Evolutionary conservation across 2,888 invertebrate species (phyloP).

Genomic region (Eubasilissa splendida): DNA sequence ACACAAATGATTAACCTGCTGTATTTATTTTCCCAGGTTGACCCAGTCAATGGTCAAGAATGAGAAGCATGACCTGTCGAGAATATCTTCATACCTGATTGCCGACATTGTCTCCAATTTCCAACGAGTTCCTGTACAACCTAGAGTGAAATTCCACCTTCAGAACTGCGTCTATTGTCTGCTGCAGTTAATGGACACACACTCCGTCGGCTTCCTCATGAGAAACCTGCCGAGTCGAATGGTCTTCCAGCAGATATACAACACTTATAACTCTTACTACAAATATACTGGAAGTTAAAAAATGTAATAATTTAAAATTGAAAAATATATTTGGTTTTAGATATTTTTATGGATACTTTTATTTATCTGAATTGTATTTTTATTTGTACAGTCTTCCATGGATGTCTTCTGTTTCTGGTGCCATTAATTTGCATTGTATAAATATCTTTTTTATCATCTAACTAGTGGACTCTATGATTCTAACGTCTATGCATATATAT

Average conservation of each 20-base stretch:
- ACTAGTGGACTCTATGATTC: too few species aligned
- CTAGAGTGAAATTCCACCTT: slow-evolving; percentile 66
- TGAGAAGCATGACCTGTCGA: slow-evolving; percentile 67
- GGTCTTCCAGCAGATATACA: slow-evolving; percentile 67
- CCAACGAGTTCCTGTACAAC: slow-evolving; percentile 64
- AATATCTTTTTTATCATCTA: too few species aligned
- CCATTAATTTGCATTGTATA: too few species aligned
- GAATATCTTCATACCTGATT: slow-evolving; percentile 68
- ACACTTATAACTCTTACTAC: slow-evolving; percentile 69
- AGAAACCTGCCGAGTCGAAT: slow-evolving; percentile 67
- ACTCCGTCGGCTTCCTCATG: slow-evolving; percentile 67
- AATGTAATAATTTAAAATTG: too few species aligned
- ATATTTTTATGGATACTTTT: too few species aligned
- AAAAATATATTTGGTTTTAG: too few species aligned
- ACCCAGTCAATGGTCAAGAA: slow-evolving; percentile 66
- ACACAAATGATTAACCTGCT: not conserved
- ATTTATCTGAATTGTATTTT: too few species aligned
- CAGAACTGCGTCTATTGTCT: slow-evolving; percentile 67
- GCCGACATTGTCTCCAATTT: slow-evolving; percentile 66
- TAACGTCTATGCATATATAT: too few species aligned
- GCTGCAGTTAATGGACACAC: slow-evolving; percentile 66
- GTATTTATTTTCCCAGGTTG: slow-evolving; percentile 40
- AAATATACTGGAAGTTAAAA: slow-evolving; percentile 68
- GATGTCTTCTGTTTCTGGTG: too few species aligned
- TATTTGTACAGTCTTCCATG: too few species aligned